Evolutionary conservation across 92 coral and sea anemone genomes (phyloP), one percentile per base, ranked within the genome.

Genomic region (Metridium senile): DNA sequence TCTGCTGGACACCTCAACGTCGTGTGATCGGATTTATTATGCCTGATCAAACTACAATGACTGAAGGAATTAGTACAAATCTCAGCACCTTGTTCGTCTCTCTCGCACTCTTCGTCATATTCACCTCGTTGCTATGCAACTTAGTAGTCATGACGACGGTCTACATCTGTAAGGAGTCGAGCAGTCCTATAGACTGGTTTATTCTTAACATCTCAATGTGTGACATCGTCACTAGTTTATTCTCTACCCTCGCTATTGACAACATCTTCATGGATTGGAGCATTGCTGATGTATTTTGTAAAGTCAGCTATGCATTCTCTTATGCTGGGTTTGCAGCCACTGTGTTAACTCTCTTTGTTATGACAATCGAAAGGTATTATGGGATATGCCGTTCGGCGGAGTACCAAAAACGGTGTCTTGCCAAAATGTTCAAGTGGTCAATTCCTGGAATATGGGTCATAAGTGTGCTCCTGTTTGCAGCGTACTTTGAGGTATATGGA

Each of bases 241-340:
- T 88, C 64, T 97, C 88, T 4, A 93, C 97, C 34, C 74, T 92
- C 32, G 86, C 95, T 21, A 76, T 89, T 18, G 97, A 94, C 80
- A 94, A 94, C 67, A 88, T 89, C 35, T 84, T 82, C n/a, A 68
- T 85, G 70, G 67, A 83, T 1, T 94, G 98, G 98, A 87, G 49
- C 51, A 76, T 84, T 27, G 88, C 93, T 19, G 81, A 20, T 33
- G 86, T 61, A 11, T 82, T 84, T n/a, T 94, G 98, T 64, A 94
- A 94, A 76, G 82, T 76, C 9, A 84, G 80, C 17, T 89, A 84
- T 74, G 82, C 82, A 43, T 66, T 94, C 18, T 74, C 80, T 26
- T 86, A 78, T 22, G 74, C 66, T 43, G 78, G 91, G 26, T 89
- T 81, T 72, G 87, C 90, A 21, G 89, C 85, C 1, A 78, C 83